A percentile compares a stretch with the other conserved stretches of the same genome.
These are phyloP conservation scores for Beroe ovata DNA, from an alignment of 37 sponge, comb jelly and placozoan genomes.

Conservation along the genomic window DNA sequence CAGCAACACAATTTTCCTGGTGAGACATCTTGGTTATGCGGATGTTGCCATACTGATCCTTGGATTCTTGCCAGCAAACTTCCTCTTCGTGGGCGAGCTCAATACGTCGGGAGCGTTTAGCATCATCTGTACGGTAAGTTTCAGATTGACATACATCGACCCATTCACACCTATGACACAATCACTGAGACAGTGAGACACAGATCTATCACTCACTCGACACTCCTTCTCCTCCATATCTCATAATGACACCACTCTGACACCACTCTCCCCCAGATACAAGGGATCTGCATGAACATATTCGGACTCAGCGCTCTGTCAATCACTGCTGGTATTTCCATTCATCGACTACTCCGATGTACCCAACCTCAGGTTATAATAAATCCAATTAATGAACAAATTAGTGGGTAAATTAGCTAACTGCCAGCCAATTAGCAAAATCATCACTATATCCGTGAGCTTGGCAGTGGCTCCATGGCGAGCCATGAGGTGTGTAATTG, in stretches of 20 bases:
- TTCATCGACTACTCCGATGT: conserved; percentile 59
- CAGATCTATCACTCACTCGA: too few species aligned
- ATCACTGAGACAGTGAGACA: too few species aligned
- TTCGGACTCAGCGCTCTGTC: conserved; percentile 46
- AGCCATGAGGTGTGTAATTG: too few species aligned
- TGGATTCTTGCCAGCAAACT: conserved; percentile 66
- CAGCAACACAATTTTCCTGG: conserved; percentile 64
- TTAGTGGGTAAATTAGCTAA: too few species aligned
- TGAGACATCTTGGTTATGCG: conserved; percentile 53
- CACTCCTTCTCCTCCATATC: not conserved
- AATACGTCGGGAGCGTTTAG: not conserved
- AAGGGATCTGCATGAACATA: conserved; percentile 49
- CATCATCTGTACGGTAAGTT: conserved; percentile 10
- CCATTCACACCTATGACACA: too few species aligned
- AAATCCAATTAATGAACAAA: too few species aligned
- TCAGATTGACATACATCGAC: too few species aligned
- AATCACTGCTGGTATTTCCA: conserved; percentile 9
- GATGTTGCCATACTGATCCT: conserved; percentile 47
- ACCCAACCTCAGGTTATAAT: conserved; percentile 56
- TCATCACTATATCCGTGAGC: too few species aligned
- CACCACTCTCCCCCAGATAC: conserved; percentile 8
- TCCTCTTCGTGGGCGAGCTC: not conserved
- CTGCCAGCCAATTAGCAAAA: too few species aligned
- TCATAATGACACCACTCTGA: not conserved
- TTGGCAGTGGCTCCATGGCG: too few species aligned